These are phyloP conservation scores for Candoia aspera DNA, from an alignment of 2,113 vertebrate genomes.

Conservation along the genomic window DNA sequence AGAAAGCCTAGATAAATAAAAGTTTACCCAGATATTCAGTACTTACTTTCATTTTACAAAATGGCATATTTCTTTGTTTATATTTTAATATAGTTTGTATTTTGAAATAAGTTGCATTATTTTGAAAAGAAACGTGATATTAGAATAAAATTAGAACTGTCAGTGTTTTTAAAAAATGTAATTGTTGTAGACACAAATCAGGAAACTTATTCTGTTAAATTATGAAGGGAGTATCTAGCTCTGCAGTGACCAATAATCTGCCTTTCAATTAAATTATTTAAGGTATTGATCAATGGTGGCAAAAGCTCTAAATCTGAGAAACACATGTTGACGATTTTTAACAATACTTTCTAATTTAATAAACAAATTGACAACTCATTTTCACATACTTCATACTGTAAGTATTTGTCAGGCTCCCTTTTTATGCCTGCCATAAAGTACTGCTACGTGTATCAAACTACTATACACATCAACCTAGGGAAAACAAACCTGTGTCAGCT, in stretches of 20 bases:
- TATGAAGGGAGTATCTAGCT: background rate
- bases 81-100: too few relatives aligned
- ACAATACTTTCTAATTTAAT: background rate
- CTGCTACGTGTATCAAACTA: too few relatives aligned
- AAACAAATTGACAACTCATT: background rate
- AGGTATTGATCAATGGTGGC: background rate
- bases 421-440: too few relatives aligned
- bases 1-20: slow-evolving; percentile 30
- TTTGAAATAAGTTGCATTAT: background rate
- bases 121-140: background rate
- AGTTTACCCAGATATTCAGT: slow-evolving; percentile 36
- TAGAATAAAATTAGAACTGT: background rate
- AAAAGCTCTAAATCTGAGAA: background rate
- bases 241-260: background rate
- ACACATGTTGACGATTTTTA: background rate
- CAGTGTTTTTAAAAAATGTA: background rate
- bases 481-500: too few relatives aligned
- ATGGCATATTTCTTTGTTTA: background rate
- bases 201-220: background rate
- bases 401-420: too few relatives aligned
- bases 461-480: too few relatives aligned
- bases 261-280: background rate
- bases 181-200: background rate
- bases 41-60: background rate
- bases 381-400: background rate